Conservation (phyloP, 2,797 vertebrate genomes). For the Dryobates pubescens region DNA sequence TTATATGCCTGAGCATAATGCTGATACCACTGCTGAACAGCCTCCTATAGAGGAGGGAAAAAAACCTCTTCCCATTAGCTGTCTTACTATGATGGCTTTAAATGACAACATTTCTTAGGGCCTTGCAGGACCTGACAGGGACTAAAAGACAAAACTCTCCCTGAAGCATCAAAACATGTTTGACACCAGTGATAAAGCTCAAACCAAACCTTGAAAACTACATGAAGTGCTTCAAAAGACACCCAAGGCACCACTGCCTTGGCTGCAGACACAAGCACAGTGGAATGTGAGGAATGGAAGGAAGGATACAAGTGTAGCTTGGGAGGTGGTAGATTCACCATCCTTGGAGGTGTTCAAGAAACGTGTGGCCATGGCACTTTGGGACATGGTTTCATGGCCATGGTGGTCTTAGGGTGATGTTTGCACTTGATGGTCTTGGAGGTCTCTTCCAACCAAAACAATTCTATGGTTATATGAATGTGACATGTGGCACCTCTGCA, state of each 20-base stretch:
- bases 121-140: background rate
- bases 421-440: too few relatives aligned
- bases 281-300: background rate
- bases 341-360: too few relatives aligned
- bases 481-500: background rate
- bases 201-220: background rate
- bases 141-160: background rate
- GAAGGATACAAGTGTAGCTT: too few relatives aligned
- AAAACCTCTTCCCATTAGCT: conserved; percentile 15
- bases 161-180: background rate
- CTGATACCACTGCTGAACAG: conserved; percentile 87
- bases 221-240: background rate
- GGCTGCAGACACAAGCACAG: background rate
- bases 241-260: background rate
- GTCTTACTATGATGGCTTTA: background rate
- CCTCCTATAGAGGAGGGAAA: conserved; percentile 75
- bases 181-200: background rate
- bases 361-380: too few relatives aligned
- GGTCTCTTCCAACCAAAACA: too few relatives aligned
- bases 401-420: too few relatives aligned
- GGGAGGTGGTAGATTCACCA: too few relatives aligned
- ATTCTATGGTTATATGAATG: too few relatives aligned
- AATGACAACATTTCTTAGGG: background rate
- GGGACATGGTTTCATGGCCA: too few relatives aligned
- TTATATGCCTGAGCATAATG: conserved; percentile 72